These are phyloP conservation scores for Margarornis squamiger DNA, from an alignment of 2,797 vertebrate genomes.

Conservation along the genomic window DNA sequence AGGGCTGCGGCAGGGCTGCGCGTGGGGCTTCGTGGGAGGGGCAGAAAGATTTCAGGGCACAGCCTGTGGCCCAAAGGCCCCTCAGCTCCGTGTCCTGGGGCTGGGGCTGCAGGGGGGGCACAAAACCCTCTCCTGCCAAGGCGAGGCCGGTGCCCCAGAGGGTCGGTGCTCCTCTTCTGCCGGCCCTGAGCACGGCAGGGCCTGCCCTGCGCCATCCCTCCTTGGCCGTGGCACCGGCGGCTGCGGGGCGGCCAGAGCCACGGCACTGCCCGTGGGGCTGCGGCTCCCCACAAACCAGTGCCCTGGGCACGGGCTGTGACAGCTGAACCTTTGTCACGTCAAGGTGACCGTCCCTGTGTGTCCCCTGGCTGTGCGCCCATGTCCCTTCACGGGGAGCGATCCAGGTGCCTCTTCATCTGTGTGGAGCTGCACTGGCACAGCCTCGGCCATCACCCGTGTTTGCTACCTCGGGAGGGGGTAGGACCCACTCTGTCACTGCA, in stretches of 20 bases:
- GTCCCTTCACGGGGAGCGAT: rapidly evolving
- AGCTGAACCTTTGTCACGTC: rapidly evolving
- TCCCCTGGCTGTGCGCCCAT: rapidly evolving
- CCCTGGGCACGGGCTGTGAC: rapidly evolving
- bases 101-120: rapidly evolving
- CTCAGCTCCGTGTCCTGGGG: rapidly evolving
- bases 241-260: rapidly evolving
- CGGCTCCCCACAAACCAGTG: not conserved
- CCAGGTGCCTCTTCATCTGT: no score
- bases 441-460: not conserved
- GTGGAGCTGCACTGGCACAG: rapidly evolving
- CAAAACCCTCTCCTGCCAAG: not conserved
- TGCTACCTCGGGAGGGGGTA: not conserved
- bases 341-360: rapidly evolving
- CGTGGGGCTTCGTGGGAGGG: not conserved
- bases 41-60: not conserved
- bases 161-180: no score
- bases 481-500: not conserved
- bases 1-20: not conserved
- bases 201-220: not conserved
- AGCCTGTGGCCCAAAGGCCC: not conserved
- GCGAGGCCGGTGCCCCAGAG: rapidly evolving
- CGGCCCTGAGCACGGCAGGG: not conserved
- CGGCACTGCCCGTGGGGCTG: no score
- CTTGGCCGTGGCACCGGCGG: not conserved